phyloP scores from a whole-genome alignment of 2,113 vertebrate genomes.

The Genyomyrus donnyi region DNA sequence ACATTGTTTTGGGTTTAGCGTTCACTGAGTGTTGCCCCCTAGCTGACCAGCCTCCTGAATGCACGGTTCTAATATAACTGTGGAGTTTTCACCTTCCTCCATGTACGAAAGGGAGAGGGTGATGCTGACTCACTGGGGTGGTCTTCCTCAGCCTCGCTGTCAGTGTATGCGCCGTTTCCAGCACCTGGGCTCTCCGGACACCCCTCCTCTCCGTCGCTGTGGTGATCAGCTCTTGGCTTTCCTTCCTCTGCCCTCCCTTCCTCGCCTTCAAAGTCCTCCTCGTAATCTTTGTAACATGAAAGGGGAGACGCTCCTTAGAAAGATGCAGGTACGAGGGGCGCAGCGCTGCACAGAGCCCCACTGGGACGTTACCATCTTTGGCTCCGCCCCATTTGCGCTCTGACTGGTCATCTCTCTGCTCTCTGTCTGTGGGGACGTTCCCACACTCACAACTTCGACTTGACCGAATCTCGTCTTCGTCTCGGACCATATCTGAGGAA shows the following conservation, averaged over 20 bases:
- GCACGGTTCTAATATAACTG: not conserved
- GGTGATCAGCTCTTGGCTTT: slow-evolving; percentile 36
- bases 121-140: slow-evolving; percentile 55
- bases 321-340: not conserved
- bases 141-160: slow-evolving; percentile 49
- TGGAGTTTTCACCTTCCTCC: not conserved
- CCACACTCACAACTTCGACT: slow-evolving; percentile 16
- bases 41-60: not conserved
- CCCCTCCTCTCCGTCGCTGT: slow-evolving; percentile 42
- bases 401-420: slow-evolving; percentile 19
- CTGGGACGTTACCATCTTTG: slow-evolving; percentile 53
- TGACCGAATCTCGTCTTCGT: slow-evolving; percentile 17
- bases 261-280: slow-evolving; percentile 87
- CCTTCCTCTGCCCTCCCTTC: slow-evolving; percentile 59
- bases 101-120: not conserved
- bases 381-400: slow-evolving; percentile 38
- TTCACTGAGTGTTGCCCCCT: not conserved
- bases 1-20: not conserved
- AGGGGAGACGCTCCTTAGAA: slow-evolving; percentile 19
- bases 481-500: slow-evolving; percentile 17
- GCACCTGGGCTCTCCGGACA: slow-evolving; percentile 34
- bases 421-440: slow-evolving; percentile 21
- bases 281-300: slow-evolving; percentile 66
- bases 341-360: not conserved
- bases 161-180: slow-evolving; percentile 39